These are phyloP conservation scores for Ceratina calcarata DNA, from an alignment of 1,140 invertebrate genomes.

Conservation along the genomic window DNA sequence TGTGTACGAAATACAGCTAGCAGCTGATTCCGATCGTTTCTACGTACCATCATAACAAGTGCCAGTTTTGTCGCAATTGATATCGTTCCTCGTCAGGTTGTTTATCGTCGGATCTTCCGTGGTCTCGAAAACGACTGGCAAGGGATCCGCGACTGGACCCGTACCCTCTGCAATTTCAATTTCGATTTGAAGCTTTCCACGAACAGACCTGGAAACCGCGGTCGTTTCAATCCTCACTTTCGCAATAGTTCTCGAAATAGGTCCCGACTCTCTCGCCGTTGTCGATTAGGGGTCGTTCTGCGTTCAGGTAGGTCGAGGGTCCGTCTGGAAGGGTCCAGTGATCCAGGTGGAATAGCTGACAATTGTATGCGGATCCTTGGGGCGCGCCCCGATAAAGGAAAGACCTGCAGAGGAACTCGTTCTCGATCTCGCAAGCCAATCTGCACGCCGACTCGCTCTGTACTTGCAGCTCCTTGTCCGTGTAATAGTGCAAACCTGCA, in stretches of 20 bases:
- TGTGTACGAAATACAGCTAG: background rate
- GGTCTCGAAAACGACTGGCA: slow-evolving; percentile 87
- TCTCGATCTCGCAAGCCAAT: slow-evolving; percentile 94
- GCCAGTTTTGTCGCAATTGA: slow-evolving; percentile 96
- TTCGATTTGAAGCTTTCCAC: background rate
- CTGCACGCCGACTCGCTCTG: slow-evolving; percentile 91
- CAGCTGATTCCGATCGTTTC: background rate
- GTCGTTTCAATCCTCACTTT: slow-evolving; percentile 81
- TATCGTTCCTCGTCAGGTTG: slow-evolving; percentile 87
- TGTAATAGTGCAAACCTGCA: slow-evolving; percentile 94
- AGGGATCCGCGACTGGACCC: slow-evolving; percentile 73
- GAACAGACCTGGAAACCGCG: background rate
- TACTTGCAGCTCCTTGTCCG: slow-evolving; percentile 93
- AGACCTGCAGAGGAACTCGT: slow-evolving; percentile 95
- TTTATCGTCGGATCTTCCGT: slow-evolving; percentile 86
- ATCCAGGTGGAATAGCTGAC: slow-evolving; percentile 94
- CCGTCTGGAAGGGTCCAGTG: slow-evolving; percentile 95
- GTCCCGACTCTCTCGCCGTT: slow-evolving; percentile 93
- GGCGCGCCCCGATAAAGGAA: slow-evolving; percentile 91
- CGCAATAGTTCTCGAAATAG: slow-evolving; percentile 94
- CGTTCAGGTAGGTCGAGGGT: slow-evolving; percentile 92
- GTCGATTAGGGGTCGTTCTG: slow-evolving; percentile 93
- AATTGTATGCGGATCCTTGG: slow-evolving; percentile 90
- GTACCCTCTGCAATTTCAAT: slow-evolving; percentile 56
- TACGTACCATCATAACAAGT: slow-evolving; percentile 95